Conservation (phyloP, 2,888 invertebrate species). For the Nomada goodeniana region DNA sequence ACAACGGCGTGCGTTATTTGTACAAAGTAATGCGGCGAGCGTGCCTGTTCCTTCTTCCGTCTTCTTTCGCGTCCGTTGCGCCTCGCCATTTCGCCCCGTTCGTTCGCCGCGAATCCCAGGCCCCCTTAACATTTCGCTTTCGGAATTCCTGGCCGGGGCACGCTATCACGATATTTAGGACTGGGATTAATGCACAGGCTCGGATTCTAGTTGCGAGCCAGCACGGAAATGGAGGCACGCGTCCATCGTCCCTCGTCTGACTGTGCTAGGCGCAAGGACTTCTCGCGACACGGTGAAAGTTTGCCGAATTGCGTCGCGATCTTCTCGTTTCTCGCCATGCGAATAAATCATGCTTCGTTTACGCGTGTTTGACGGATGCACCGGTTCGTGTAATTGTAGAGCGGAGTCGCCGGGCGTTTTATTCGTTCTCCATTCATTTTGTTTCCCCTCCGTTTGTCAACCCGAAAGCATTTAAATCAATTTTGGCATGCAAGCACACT, state of each 20-base stretch:
- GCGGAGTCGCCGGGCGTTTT: not conserved
- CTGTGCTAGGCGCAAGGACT: not conserved
- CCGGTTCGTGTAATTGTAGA: not conserved
- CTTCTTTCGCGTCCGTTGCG: slow-evolving; percentile 10
- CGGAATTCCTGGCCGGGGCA: slow-evolving; percentile 60
- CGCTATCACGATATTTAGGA: slow-evolving; percentile 69
- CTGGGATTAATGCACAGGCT: slow-evolving; percentile 62
- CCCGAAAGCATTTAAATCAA: no score
- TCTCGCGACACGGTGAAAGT: slow-evolving; percentile 9
- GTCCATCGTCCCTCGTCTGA: slow-evolving; percentile 29
- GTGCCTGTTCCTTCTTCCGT: slow-evolving; percentile 58
- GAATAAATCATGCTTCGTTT: slow-evolving; percentile 42
- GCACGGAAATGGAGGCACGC: slow-evolving; percentile 44
- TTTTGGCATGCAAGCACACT: no score
- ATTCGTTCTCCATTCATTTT: not conserved
- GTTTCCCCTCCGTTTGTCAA: not conserved
- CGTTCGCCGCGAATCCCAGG: slow-evolving; percentile 27
- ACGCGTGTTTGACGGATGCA: not conserved
- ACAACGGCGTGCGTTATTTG: slow-evolving; percentile 74
- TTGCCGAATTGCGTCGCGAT: slow-evolving; percentile 42
- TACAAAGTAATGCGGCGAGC: slow-evolving; percentile 76
- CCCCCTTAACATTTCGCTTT: slow-evolving; percentile 44
- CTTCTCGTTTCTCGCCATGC: slow-evolving; percentile 22
- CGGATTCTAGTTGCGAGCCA: slow-evolving; percentile 52
- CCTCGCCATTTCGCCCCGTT: slow-evolving; percentile 13